Base-by-base conservation (phyloP, 1,140 invertebrate species). In the Zaprionus lachaisei region DNA sequence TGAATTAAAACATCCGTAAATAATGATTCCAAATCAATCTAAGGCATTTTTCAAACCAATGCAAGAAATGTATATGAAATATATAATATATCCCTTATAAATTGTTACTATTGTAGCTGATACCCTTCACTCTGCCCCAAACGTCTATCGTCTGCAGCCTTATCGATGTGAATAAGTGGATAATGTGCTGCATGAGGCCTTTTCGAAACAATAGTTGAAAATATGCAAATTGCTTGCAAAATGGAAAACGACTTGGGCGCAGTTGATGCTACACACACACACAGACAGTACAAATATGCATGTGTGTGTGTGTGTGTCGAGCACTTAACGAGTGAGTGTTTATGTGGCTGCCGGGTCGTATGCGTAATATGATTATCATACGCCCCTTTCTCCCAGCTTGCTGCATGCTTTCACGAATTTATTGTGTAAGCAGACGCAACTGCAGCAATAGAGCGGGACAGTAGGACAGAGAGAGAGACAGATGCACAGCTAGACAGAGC, bases 291-390 rank as follows among this genome's bases (percentile, higher is more conserved):
- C 31, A 28, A 3, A 14, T 54, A 5, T 31, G 24, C 2, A 11
- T 65, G 22, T 14, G 14, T 37, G 5, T 41, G 28, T 65, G 12
- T 41, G 47, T 41, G 14, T 49, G 5, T 14, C 22, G n/a, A 47
- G 41, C 41, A 47, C 41, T 47, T 47, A 47, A 47, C n/a, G 41
- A 47, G 41, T 47, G 41, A 17, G 41, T 47, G 41, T 41, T 17
- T 68, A 44, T 64, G 60, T 41, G 34, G 49, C 51, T 58, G 38
- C 31, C 71, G 24, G 51, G 72, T 51, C 71, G 83, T 82, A 79
- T 87, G 77, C 60, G 77, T 87, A 86, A 87, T 87, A 82, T 87
- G 83, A 80, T 87, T 87, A 83, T 87, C 71, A 78, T 80, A 67
- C 49, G 72, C 72, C 56, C 69, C 69, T 63, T 56, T 55, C 56